Conservation (phyloP, 1,140 invertebrate genomes). For the Drosophila teissieri region DNA sequence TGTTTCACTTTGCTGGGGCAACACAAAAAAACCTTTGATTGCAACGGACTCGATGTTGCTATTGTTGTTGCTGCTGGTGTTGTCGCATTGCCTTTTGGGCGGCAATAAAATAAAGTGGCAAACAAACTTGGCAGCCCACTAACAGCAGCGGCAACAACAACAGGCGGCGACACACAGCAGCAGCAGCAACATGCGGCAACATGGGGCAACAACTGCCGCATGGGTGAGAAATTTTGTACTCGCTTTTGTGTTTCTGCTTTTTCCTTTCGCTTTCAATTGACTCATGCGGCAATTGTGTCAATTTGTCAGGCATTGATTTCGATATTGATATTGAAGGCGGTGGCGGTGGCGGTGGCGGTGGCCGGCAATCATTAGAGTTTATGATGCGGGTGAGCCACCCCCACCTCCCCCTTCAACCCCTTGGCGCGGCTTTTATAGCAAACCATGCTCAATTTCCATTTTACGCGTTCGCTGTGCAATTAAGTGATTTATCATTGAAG, state of each 20-base stretch:
- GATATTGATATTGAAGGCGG: conserved; percentile 60
- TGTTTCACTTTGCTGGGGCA: conserved; percentile 62
- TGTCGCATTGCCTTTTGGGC: conserved; percentile 60
- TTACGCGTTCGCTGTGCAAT: conserved; percentile 78
- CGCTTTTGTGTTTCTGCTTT: conserved; percentile 6
- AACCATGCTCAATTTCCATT: conserved; percentile 80
- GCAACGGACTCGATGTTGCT: conserved; percentile 1
- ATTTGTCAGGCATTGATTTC: conserved; percentile 77
- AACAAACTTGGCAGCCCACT: conserved; percentile 56
- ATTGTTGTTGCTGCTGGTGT: conserved; percentile 27
- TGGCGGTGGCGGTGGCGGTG: neutral
- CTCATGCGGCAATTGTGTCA: conserved; percentile 81
- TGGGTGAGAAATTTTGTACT: conserved; percentile 20
- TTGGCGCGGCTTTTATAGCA: neutral
- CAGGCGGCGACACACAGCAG: conserved; percentile 5
- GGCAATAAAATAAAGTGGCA: conserved; percentile 81
- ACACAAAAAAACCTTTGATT: conserved; percentile 24
- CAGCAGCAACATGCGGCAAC: conserved; percentile 23
- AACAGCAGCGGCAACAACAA: conserved; percentile 40
- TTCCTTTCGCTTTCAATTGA: conserved; percentile 63
- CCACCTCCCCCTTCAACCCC: conserved; percentile 4
- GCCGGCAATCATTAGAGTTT: conserved; percentile 69
- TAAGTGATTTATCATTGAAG: conserved; percentile 83
- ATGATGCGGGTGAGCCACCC: conserved; percentile 66
- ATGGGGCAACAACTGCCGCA: conserved; percentile 4